Evolutionary conservation across 1,140 invertebrate genomes (phyloP), one percentile per base, ranked within the genome.

Genomic region (Epicauta chinensis): DNA sequence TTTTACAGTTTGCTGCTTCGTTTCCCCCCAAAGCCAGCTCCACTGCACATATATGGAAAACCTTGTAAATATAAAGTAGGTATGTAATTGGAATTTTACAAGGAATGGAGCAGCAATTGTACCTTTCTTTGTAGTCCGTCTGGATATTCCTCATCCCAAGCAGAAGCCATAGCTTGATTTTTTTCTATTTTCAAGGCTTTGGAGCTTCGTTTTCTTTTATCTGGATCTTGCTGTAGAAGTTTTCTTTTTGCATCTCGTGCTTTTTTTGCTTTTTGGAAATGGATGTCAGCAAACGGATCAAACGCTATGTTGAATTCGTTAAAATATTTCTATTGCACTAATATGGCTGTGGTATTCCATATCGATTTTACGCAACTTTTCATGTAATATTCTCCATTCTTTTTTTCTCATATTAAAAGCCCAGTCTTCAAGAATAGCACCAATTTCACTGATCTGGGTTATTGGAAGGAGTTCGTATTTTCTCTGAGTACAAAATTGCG

Each of bases 1-100:
- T 23, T 16, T 12, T n/a, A 42, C 16, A 42, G n/a, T 9, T 9
- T n/a, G 11, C 40, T 30, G 29, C 48, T 30, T 51, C 48, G 16
- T 14, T 16, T 13, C 48, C 48, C 17, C 48, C 7, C 48, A 39
- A 51, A 12, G 48, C 12, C n/a, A 45, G 17, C 44, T 51, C 48
- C 6, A 23, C 2, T 23, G 6, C 17, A 23, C 17, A 23, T 23
- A 6, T n/a, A 16, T 2, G 10, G 39, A 41, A 11, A 23, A 11
- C 15, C 11, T 23, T 15, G 15, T 41, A 17, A 41, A 41, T 2
- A 41, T 23, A 23, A 23, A 23, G 17, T 23, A 23, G 17, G 17
- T 23, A 23, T 23, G 17, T 23, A 23, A 23, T 23, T 23, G 17
- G 17, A 36, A 13, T 36, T 36, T 15, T 36, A 3, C 14, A 13